Evolutionary conservation across 2,113 vertebrate species (phyloP).

Genomic region (Dicrurus megarhynchus): DNA sequence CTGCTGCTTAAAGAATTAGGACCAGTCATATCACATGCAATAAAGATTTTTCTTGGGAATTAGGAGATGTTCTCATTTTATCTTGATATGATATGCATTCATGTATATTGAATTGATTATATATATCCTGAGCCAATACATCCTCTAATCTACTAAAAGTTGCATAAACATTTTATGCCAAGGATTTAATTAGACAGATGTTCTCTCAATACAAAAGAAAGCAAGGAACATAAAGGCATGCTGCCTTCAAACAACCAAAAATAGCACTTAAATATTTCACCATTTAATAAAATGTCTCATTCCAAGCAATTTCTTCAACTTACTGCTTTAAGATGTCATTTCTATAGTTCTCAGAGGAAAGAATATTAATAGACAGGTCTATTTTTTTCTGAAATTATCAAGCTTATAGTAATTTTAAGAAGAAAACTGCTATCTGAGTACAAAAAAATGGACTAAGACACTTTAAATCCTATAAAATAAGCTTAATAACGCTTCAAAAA

Average conservation of each 20-base stretch:
- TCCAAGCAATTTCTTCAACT: neutral
- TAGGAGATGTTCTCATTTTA: neutral
- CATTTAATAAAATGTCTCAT: neutral
- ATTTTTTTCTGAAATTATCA: neutral
- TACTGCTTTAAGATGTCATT: neutral
- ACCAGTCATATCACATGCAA: neutral
- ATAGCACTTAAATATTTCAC: neutral
- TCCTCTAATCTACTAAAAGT: constrained; percentile 22
- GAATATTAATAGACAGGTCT: neutral
- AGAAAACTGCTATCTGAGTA: neutral
- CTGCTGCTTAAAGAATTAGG: constrained; percentile 34
- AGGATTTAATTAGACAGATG: constrained; percentile 48
- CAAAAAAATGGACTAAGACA: neutral
- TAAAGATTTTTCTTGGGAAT: neutral
- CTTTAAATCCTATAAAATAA: neutral
- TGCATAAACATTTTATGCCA: constrained; percentile 30
- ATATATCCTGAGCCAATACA: neutral
- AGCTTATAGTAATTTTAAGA: neutral
- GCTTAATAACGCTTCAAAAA: neutral
- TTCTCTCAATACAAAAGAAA: constrained; percentile 34
- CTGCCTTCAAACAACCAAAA: neutral
- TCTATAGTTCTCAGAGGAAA: neutral
- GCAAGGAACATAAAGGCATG: neutral
- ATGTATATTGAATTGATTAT: constrained; percentile 25
- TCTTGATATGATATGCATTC: constrained; percentile 20